These are phyloP conservation scores for Rhaphigaster nebulosa DNA, from an alignment of 2,888 invertebrate genomes.

Conservation along the genomic window DNA sequence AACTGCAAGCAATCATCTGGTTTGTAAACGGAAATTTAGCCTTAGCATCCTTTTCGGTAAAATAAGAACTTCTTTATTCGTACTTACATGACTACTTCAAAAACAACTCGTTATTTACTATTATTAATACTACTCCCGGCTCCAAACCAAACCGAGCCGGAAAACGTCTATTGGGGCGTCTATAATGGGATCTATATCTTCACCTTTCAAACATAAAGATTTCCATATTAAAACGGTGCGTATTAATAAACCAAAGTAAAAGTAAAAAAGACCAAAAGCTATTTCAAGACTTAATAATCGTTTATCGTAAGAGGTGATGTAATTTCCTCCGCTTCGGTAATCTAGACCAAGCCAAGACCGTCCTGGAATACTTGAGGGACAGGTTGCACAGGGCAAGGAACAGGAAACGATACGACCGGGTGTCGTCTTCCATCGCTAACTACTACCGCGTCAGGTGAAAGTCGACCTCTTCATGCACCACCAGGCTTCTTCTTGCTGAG, in stretches of 20 bases:
- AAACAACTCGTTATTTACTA: no score
- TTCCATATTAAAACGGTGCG: no score
- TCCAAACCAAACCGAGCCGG: no score
- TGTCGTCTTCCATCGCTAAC: background rate
- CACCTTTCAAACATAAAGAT: no score
- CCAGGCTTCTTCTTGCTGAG: background rate
- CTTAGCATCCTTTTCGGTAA: no score
- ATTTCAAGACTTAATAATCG: background rate
- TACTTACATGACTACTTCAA: no score
- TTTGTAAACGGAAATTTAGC: no score
- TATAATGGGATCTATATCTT: no score
- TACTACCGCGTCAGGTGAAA: conserved; percentile 34
- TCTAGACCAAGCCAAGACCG: background rate
- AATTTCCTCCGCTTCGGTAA: background rate
- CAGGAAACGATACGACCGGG: background rate
- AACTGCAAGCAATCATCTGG: no score
- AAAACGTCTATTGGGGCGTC: no score
- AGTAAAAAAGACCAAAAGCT: background rate
- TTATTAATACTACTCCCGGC: no score
- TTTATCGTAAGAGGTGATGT: background rate
- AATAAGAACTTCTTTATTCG: no score
- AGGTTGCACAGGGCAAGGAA: background rate
- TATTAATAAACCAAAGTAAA: background rate
- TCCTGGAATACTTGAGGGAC: background rate
- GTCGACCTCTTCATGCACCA: background rate